These are phyloP conservation scores for Dicroscelio sp. DNA, from an alignment of 2,888 invertebrate genomes.

Conservation along the genomic window DNA sequence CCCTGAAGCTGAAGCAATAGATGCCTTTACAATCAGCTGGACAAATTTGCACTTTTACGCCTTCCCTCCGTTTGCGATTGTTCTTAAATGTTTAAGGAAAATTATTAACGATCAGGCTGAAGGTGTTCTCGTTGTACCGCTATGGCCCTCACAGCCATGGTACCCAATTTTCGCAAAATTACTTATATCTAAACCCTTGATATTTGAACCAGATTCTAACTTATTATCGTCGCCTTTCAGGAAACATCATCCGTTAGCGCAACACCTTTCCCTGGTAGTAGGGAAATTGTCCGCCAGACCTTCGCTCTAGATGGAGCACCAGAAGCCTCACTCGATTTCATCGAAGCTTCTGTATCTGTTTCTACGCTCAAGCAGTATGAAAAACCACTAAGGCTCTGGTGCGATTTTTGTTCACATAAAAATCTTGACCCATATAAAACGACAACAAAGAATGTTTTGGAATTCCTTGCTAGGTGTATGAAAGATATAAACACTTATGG, in stretches of 20 bases:
- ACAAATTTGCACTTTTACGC: too few relatives aligned
- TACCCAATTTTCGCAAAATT: constrained; percentile 68
- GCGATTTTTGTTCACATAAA: constrained; percentile 26
- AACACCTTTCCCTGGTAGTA: constrained; percentile 51
- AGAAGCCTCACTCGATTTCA: constrained; percentile 20
- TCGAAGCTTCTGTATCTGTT: constrained; percentile 26
- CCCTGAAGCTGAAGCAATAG: neutral
- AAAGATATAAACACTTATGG: neutral
- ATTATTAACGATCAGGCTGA: too few relatives aligned
- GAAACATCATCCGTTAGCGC: constrained; percentile 15
- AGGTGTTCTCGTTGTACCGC: too few relatives aligned
- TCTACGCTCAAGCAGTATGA: constrained; percentile 42
- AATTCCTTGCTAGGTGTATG: neutral
- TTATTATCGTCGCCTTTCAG: constrained; percentile 64
- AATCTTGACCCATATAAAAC: too few relatives aligned
- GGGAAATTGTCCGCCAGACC: constrained; percentile 40
- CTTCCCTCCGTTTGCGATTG: too few relatives aligned
- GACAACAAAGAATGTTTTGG: neutral
- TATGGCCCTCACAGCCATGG: constrained; percentile 79
- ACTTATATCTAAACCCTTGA: neutral
- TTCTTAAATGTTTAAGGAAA: too few relatives aligned
- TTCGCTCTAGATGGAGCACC: constrained; percentile 13
- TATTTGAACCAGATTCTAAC: constrained; percentile 62
- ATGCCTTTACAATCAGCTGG: too few relatives aligned
- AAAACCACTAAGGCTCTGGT: constrained; percentile 17